Evolutionary conservation across 2,113 vertebrate genomes (phyloP).

Genomic region (Plestiodon gilberti): DNA sequence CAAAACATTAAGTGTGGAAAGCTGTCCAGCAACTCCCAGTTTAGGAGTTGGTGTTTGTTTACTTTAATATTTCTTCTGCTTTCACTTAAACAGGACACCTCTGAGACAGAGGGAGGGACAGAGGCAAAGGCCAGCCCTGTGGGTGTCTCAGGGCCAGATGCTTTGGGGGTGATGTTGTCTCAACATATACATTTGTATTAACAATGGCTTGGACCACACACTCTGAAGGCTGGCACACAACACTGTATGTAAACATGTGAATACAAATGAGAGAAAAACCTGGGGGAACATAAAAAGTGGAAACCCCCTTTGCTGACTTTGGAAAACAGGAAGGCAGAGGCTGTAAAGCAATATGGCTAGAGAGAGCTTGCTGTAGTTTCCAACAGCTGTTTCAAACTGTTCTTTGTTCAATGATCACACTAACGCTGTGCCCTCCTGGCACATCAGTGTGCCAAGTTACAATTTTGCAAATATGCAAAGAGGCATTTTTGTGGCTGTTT

Average conservation of each 20-base stretch:
- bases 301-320: constrained; percentile 24
- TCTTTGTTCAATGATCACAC: background rate
- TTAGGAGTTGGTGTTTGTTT: constrained; percentile 32
- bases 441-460: background rate
- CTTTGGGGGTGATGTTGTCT: constrained; percentile 12
- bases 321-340: constrained; percentile 29
- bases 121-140: constrained; percentile 32
- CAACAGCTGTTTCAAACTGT: constrained; percentile 3
- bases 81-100: constrained; percentile 40
- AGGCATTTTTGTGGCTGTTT: background rate
- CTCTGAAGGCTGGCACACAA: constrained; percentile 40
- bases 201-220: constrained; percentile 13
- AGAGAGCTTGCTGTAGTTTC: background rate
- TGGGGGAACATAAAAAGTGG: constrained; percentile 32
- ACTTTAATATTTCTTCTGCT: constrained; percentile 36
- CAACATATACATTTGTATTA: background rate
- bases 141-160: constrained; percentile 1
- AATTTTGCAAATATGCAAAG: constrained; percentile 2
- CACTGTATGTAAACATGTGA: background rate
- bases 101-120: background rate
- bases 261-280: constrained; percentile 37
- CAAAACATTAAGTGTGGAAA: constrained; percentile 47
- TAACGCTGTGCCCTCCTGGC: background rate
- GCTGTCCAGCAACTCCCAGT: constrained; percentile 17
- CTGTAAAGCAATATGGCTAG: constrained; percentile 29